Base-by-base conservation (phyloP, 2,888 invertebrate species). In the Microctonus brassicae region DNA sequence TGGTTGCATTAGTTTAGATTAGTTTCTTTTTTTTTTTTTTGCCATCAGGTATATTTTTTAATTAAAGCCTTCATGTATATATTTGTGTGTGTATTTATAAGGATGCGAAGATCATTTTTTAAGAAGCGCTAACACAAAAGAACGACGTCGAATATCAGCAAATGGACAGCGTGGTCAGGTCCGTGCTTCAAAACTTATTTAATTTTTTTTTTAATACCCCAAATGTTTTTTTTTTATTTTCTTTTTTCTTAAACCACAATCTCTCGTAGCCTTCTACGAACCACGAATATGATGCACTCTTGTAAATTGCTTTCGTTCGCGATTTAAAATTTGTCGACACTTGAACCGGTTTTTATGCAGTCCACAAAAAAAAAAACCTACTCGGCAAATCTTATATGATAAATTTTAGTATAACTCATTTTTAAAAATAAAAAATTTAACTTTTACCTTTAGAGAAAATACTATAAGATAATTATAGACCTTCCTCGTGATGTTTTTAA, bases 21-120 rank as follows among this genome's bases (percentile, higher is more conserved):
- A 79, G 75, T n/a, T n/a, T n/a, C n/a, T n/a, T 75, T 81, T 79
- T 78, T 71, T 72, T 72, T n/a, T n/a, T n/a, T n/a, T n/a, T n/a
- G n/a, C 76, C 76, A 76, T 75, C 78, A 79, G 77, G 80, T n/a
- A n/a, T 75, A 80, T 80, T 79, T 76, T 75, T 79, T 81, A 81
- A 83, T 82, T 81, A 81, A 78, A 72, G 75, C 70, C 68, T 72
- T 60, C 39, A 63, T 66, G 58, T 57, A 36, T 65, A 53, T 22
- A 53, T 63, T 65, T 55, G 67, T 61, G 71, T 36, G n/a, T n/a
- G n/a, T n/a, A n/a, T n/a, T n/a, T n/a, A n/a, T n/a, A n/a, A n/a
- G n/a, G n/a, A n/a, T n/a, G n/a, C n/a, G n/a, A n/a, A n/a, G n/a
- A n/a, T n/a, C n/a, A n/a, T n/a, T n/a, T 34, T 72, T 65, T 52